A percentile compares a stretch with the other conserved stretches of the same genome.
Conservation (phyloP, 2,113 vertebrate genomes). For the Oenanthe oenanthe region DNA sequence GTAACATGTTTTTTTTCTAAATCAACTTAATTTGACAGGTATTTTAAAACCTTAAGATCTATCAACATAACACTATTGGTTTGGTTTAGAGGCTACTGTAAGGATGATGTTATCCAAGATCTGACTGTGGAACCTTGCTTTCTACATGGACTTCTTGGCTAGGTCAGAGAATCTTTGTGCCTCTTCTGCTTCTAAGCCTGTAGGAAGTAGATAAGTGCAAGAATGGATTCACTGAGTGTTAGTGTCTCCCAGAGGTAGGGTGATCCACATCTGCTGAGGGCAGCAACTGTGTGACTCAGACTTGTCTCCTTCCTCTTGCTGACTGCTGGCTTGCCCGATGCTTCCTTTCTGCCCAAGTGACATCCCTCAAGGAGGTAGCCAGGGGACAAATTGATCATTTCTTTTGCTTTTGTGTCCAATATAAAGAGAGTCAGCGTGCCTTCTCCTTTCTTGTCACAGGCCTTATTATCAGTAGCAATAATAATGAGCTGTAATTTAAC, state of each 20-base stretch:
- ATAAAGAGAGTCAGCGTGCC: not conserved
- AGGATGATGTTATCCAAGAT: not conserved
- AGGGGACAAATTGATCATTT: conserved; percentile 31
- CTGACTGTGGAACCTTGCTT: not conserved
- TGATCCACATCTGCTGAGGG: not conserved
- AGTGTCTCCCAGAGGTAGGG: not conserved
- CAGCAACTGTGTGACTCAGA: not conserved
- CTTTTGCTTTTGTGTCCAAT: conserved; percentile 16
- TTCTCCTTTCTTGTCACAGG: not conserved
- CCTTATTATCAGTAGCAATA: conserved; percentile 21
- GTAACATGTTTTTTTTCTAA: not conserved
- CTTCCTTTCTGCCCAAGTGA: not conserved
- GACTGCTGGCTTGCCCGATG: not conserved
- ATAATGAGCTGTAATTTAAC: conserved; percentile 33
- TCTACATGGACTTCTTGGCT: not conserved
- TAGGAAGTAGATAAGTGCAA: not conserved
- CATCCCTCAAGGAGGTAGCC: not conserved
- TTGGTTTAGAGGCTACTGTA: not conserved
- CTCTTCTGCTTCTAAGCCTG: not conserved
- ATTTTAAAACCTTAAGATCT: not conserved
- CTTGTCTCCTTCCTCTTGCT: not conserved
- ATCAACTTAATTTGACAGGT: not conserved
- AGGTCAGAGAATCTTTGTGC: not conserved
- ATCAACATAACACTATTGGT: not conserved
- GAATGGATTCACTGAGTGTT: not conserved